Percentiles rank a stretch among this genome's conserved stretches.
Conservation (phyloP, 2,797 vertebrate species). For the Rousettus madagascariensis region DNA sequence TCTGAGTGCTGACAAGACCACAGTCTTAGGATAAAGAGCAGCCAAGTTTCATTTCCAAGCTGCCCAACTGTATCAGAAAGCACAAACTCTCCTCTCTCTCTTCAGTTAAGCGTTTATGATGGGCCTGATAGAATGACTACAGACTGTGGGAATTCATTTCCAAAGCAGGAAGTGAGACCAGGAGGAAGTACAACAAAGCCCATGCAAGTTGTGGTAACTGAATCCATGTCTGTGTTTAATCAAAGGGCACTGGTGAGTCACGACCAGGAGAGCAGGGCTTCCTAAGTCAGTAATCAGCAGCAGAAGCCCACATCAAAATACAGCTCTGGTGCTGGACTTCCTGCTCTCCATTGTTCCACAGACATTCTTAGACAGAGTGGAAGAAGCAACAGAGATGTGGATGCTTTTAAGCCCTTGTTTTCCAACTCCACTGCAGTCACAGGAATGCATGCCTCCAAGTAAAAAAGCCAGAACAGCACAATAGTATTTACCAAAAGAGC, state of each 20-base stretch:
- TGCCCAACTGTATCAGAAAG: background rate
- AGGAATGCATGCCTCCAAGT: background rate
- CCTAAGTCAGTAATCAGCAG: background rate
- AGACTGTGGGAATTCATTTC: constrained; percentile 45
- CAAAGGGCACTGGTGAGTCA: constrained; percentile 43
- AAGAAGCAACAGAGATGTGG: background rate
- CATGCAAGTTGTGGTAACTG: background rate
- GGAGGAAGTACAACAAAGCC: background rate
- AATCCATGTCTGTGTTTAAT: constrained; percentile 55
- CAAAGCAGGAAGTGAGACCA: constrained; percentile 43
- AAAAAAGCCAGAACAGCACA: background rate
- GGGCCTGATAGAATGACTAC: background rate
- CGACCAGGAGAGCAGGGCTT: background rate
- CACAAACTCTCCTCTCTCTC: background rate
- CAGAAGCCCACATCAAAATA: constrained; percentile 55
- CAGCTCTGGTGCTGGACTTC: accelerated
- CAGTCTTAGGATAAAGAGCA: background rate
- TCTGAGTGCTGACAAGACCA: background rate
- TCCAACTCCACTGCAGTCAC: background rate
- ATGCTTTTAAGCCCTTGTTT: background rate
- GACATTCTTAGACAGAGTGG: background rate
- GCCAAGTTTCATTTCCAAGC: background rate
- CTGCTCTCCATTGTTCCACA: background rate
- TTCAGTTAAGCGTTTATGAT: background rate
- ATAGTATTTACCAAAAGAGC: background rate